Conservation (phyloP, 2,797 vertebrate genomes). For the Atherinosoma microstoma region DNA sequence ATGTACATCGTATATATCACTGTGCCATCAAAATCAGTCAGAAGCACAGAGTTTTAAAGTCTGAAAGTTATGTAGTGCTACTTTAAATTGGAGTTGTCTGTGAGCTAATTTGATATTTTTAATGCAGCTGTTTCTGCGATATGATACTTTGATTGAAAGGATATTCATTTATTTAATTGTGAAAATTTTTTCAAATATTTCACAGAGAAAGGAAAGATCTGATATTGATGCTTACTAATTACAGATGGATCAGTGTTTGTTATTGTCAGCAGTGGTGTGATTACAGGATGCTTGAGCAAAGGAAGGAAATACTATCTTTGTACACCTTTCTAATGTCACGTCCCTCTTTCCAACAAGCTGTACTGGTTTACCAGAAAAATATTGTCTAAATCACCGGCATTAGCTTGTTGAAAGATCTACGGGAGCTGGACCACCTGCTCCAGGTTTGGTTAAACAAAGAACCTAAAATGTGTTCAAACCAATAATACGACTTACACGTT, state of each 20-base stretch:
- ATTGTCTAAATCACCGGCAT: neutral
- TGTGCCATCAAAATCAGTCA: too few relatives aligned
- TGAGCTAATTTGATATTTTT: too few relatives aligned
- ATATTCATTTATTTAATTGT: neutral
- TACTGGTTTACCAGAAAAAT: neutral
- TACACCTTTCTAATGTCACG: neutral
- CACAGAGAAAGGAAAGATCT: too few relatives aligned
- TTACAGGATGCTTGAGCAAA: neutral
- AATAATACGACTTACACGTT: neutral
- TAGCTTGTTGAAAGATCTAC: neutral
- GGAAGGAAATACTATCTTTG: neutral
- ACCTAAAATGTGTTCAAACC: neutral
- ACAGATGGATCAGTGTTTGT: constrained; percentile 5
- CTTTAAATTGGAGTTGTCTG: too few relatives aligned
- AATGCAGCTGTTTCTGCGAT: too few relatives aligned
- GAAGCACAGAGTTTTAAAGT: too few relatives aligned
- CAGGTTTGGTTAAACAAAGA: neutral
- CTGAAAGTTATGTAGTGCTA: too few relatives aligned
- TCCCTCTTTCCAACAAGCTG: neutral
- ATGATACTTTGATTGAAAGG: neutral
- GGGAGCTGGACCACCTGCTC: constrained; percentile 5
- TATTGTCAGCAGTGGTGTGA: neutral
- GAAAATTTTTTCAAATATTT: neutral
- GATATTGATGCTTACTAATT: neutral
- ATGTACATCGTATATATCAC: too few relatives aligned